These are phyloP conservation scores for Chaenogobius annularis DNA, from an alignment of 2,113 vertebrate species.

Conservation along the genomic window DNA sequence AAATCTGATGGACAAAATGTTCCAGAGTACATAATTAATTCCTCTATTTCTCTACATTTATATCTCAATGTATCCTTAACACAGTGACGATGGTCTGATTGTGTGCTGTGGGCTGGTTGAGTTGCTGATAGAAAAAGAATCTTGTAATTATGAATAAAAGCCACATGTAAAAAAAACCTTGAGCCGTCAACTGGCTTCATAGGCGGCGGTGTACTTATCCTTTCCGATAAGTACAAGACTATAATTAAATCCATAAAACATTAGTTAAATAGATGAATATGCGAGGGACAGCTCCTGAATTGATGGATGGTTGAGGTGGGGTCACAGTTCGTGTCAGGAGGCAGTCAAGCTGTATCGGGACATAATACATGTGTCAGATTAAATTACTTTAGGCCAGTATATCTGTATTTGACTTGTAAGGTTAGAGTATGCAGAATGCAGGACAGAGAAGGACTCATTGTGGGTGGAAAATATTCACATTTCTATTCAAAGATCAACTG, in stretches of 20 bases:
- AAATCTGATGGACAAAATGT: too few species aligned
- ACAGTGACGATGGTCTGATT: conserved; percentile 20
- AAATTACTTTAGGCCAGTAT: conserved; percentile 32
- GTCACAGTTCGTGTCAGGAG: conserved; percentile 35
- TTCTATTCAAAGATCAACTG: background rate
- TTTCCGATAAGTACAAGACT: conserved; percentile 16
- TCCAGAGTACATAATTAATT: too few species aligned
- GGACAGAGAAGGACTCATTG: background rate
- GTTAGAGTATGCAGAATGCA: background rate
- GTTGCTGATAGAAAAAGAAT: conserved; percentile 5
- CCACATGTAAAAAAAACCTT: conserved; percentile 11
- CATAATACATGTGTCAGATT: background rate
- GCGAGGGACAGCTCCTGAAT: background rate
- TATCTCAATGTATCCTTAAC: background rate
- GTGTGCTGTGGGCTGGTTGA: conserved; percentile 8
- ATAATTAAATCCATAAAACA: conserved; percentile 6
- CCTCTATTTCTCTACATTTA: too few species aligned
- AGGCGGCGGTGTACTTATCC: conserved; percentile 19
- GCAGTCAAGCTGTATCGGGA: conserved; percentile 34
- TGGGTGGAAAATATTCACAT: background rate
- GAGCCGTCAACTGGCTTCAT: conserved; percentile 2
- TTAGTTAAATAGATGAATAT: background rate
- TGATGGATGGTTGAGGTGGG: background rate
- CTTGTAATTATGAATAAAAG: conserved; percentile 17
- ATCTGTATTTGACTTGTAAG: background rate